phyloP scores from a whole-genome alignment of 2,888 invertebrate species.

The Volucella bombylans region DNA sequence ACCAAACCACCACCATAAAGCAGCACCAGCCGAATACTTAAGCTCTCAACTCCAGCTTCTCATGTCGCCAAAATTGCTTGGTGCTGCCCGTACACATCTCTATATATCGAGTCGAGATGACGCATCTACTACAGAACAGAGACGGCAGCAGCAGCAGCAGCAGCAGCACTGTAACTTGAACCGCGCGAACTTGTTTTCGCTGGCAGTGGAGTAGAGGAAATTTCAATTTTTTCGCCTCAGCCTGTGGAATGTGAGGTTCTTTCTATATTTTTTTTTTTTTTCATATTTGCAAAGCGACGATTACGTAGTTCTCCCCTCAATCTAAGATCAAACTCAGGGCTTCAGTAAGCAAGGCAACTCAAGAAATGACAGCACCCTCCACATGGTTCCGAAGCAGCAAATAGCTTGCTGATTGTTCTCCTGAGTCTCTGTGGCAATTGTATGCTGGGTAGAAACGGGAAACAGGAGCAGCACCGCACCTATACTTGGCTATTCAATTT shows the following conservation, averaged over 20 bases:
- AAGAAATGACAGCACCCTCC: slow-evolving; percentile 12
- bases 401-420: not conserved
- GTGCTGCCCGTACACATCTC: slow-evolving; percentile 29
- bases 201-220: slow-evolving; percentile 32
- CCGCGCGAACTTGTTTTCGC: slow-evolving; percentile 63
- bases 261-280: slow-evolving; percentile 25
- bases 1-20: slow-evolving; percentile 29
- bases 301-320: slow-evolving; percentile 38
- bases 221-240: slow-evolving; percentile 42
- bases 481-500: slow-evolving; percentile 18
- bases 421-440: slow-evolving; percentile 11
- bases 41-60: slow-evolving; percentile 11
- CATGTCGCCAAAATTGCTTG: slow-evolving; percentile 18
- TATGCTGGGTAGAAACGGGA: slow-evolving; percentile 55
- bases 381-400: not conserved
- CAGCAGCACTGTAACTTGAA: slow-evolving; percentile 51
- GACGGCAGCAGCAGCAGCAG: slow-evolving; percentile 33
- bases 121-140: slow-evolving; percentile 36
- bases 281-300: slow-evolving; percentile 33
- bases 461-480: slow-evolving; percentile 35
- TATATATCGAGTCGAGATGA: slow-evolving; percentile 49
- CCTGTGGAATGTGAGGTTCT: not conserved
- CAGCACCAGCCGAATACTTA: slow-evolving; percentile 45
- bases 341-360: not conserved
- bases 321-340: not conserved